Percentiles rank a stretch among this genome's conserved stretches.
Evolutionary conservation across 2,113 vertebrate species (phyloP).

Genomic region (Zosterops hypoxanthus): DNA sequence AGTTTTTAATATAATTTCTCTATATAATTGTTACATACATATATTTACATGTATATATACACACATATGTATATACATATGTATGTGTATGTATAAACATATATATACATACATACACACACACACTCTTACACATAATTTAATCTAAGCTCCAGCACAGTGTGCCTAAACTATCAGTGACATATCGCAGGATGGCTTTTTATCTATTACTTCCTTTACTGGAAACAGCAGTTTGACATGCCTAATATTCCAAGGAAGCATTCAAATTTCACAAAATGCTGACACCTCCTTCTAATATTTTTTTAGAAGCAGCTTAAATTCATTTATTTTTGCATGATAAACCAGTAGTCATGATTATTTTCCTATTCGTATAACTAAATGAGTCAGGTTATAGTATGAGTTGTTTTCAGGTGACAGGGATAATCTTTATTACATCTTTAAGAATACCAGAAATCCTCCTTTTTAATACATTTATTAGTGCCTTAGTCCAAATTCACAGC

Average conservation of each 20-base stretch:
- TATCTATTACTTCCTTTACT: neutral
- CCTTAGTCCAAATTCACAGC: neutral
- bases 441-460: neutral
- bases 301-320: neutral
- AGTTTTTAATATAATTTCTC: neutral
- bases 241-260: neutral
- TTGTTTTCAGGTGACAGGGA: slow-evolving; percentile 6
- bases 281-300: neutral
- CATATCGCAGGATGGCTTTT: neutral
- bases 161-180: neutral
- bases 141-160: neutral
- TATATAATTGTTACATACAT: neutral
- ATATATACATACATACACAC: fast-evolving
- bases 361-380: slow-evolving; percentile 31
- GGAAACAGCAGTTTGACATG: neutral
- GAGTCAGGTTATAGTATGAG: slow-evolving; percentile 23
- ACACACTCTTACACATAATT: neutral
- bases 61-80: no score
- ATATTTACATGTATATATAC: no score
- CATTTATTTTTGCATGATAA: slow-evolving; percentile 12
- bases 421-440: slow-evolving; percentile 3
- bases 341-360: slow-evolving; percentile 14
- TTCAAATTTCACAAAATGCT: neutral
- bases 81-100: no score
- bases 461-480: neutral